A percentile compares a stretch with the other conserved stretches of the same genome.
Evolutionary conservation across 1,140 invertebrate species (phyloP).

Genomic region (Drosophila gunungcola): DNA sequence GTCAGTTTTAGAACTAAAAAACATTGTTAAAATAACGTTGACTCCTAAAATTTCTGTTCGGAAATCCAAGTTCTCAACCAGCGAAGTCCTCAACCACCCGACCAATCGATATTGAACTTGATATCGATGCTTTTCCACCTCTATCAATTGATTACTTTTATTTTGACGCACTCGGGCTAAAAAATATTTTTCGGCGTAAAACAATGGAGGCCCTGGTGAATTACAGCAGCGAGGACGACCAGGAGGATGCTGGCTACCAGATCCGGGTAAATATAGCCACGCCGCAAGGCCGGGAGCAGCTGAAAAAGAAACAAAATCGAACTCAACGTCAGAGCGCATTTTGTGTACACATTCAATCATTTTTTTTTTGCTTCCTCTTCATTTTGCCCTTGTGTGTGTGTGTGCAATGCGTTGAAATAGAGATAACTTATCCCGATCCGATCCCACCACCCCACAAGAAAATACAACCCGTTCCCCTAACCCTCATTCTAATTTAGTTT

Average conservation of each 20-base stretch:
- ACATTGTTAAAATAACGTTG: no score
- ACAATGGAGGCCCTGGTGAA: conserved; percentile 87
- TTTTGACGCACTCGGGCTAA: conserved; percentile 12
- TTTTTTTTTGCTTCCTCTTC: conserved; percentile 18
- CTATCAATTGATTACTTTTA: neutral
- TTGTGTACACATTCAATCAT: conserved; percentile 55
- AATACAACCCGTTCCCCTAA: neutral
- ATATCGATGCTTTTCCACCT: neutral
- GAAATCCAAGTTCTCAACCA: no score
- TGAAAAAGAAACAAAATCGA: conserved; percentile 15
- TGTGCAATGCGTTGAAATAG: conserved; percentile 22
- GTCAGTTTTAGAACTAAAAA: no score
- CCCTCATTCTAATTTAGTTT: conserved; percentile 36
- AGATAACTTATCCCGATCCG: conserved; percentile 9
- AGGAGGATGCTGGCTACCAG: conserved; percentile 84
- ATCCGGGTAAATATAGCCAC: conserved; percentile 77
- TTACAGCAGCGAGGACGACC: conserved; percentile 88
- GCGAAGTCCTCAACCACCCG: no score
- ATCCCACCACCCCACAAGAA: conserved; percentile 1
- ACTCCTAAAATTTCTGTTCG: no score
- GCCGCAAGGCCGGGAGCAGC: neutral
- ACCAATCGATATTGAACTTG: no score
- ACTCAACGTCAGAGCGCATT: conserved; percentile 42
- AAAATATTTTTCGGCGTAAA: neutral
- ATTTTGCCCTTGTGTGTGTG: conserved; percentile 7